Conservation (phyloP, 2,113 vertebrate genomes). For the Serilophus lunatus region DNA sequence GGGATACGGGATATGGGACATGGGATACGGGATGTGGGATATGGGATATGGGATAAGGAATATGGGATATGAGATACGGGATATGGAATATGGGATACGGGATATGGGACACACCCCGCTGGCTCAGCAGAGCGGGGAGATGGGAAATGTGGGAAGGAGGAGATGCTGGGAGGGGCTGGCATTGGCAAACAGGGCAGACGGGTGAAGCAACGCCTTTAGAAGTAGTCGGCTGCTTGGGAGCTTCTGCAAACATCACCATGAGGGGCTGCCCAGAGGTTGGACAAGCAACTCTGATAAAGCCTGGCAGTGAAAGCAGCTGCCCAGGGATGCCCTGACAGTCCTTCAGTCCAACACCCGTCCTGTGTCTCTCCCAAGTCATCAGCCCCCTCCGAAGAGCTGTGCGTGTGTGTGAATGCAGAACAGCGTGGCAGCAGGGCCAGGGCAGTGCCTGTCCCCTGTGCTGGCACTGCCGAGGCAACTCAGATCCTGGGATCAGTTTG, state of each 20-base stretch:
- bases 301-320: accelerated
- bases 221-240: background rate
- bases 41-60: no score
- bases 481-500: background rate
- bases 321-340: background rate
- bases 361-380: background rate
- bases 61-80: no score
- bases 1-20: no score
- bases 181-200: accelerated
- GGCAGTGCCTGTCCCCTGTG: background rate
- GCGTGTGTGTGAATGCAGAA: accelerated
- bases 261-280: background rate
- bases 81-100: no score
- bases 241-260: background rate
- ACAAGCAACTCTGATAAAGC: accelerated
- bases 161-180: background rate
- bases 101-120: no score
- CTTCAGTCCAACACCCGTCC: background rate
- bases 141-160: background rate
- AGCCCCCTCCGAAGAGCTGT: background rate
- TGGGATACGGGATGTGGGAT: no score
- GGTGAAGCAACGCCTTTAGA: accelerated
- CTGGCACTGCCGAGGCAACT: background rate
- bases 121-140: background rate
- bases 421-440: background rate